Evolutionary conservation across 2,797 vertebrate species (phyloP).

Genomic region (Phaenicophaeus curvirostris): DNA sequence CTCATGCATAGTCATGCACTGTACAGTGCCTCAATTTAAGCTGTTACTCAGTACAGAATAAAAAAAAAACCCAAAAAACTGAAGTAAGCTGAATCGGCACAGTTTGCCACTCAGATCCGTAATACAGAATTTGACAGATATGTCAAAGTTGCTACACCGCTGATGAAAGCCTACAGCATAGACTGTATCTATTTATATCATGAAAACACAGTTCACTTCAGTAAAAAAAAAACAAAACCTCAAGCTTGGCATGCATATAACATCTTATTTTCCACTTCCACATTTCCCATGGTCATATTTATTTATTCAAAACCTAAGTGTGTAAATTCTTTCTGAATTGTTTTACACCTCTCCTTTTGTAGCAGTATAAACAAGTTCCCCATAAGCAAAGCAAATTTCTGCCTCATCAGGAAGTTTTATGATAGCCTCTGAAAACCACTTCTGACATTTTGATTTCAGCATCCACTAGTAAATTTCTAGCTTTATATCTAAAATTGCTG

Average conservation of each 20-base stretch:
- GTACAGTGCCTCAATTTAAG: not conserved
- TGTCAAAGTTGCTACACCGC: not conserved
- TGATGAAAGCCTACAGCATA: not conserved
- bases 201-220: not conserved
- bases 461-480: not conserved
- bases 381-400: not conserved
- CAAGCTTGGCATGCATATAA: not conserved
- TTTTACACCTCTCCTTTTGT: not conserved
- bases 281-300: not conserved
- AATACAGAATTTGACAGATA: not conserved
- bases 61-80: not conserved
- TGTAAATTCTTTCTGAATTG: not conserved
- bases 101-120: not conserved
- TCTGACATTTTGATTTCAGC: not conserved
- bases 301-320: not conserved
- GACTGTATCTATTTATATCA: not conserved
- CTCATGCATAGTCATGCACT: fast-evolving
- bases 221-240: not conserved
- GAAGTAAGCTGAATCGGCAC: not conserved
- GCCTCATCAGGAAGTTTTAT: not conserved
- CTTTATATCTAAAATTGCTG: not conserved
- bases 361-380: not conserved
- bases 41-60: not conserved
- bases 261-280: not conserved
- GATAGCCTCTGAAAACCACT: not conserved